Evolutionary conservation across 1,140 invertebrate genomes (phyloP).

Genomic region (Drosophila trapezifrons): DNA sequence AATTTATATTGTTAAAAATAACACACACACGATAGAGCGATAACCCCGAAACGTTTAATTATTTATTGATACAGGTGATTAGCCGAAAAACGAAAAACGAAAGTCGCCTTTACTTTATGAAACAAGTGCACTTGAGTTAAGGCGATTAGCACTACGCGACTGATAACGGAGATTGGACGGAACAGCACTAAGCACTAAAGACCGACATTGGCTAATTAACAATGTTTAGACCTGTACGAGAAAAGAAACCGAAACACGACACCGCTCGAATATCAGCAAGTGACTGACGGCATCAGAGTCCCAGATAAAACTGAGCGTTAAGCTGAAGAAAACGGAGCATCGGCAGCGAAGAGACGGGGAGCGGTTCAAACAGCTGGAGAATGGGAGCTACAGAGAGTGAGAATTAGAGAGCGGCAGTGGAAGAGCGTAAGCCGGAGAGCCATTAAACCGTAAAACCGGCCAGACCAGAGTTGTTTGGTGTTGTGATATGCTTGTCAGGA

Average conservation of each 20-base stretch:
- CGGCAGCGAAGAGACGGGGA: conserved; percentile 6
- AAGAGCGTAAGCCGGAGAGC: conserved; percentile 26
- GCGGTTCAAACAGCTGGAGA: not conserved
- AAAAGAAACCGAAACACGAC: conserved; percentile 8
- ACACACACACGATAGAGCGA: conserved; percentile 13
- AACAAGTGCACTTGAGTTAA: conserved; percentile 36
- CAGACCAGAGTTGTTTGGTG: conserved; percentile 49
- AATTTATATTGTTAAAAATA: conserved; percentile 54
- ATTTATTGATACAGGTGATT: conserved; percentile 66
- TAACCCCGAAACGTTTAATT: conserved; percentile 41
- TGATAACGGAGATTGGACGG: conserved; percentile 30
- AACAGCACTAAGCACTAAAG: conserved; percentile 16
- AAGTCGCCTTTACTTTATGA: conserved; percentile 22
- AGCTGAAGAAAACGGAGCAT: not conserved
- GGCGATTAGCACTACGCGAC: conserved; percentile 48
- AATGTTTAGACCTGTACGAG: conserved; percentile 28
- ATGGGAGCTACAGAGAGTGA: conserved; percentile 1
- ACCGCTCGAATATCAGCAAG: conserved; percentile 9
- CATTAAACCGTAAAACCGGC: conserved; percentile 58
- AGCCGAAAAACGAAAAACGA: conserved; percentile 11
- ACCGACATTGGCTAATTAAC: conserved; percentile 39
- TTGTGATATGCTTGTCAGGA: conserved; percentile 28
- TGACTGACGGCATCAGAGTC: conserved; percentile 44
- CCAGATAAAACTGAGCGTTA: conserved; percentile 44
- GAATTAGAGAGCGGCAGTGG: not conserved